phyloP scores from a whole-genome alignment of 2,113 vertebrate genomes.

The Isichthys henryi region DNA sequence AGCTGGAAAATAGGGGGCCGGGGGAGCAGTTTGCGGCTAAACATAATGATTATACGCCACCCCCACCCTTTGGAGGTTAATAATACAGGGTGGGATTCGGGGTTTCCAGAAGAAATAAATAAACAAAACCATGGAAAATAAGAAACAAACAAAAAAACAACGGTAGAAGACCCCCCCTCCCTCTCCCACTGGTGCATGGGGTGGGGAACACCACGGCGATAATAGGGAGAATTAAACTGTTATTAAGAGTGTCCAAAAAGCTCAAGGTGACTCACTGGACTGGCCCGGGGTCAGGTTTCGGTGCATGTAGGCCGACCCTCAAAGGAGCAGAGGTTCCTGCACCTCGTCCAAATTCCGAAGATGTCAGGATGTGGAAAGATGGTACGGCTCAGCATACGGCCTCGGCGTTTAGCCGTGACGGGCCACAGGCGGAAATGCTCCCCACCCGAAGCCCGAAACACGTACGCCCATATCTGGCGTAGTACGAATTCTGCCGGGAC shows the following conservation, averaged over 20 bases:
- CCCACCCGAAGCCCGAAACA: neutral
- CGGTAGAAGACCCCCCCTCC: neutral
- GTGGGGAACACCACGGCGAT: constrained; percentile 28
- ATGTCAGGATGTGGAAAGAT: constrained; percentile 22
- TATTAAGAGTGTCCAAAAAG: constrained; percentile 30
- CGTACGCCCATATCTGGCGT: neutral
- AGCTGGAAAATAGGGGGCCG: constrained; percentile 78
- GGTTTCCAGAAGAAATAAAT: constrained; percentile 52
- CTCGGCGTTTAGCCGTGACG: constrained; percentile 17
- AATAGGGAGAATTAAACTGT: constrained; percentile 47
- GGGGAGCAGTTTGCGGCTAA: constrained; percentile 79
- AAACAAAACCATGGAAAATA: constrained; percentile 43
- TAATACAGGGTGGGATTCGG: constrained; percentile 22
- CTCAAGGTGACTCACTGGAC: constrained; percentile 46
- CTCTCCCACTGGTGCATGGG: too few species aligned
- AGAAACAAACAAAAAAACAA: constrained; percentile 13
- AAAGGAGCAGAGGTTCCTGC: constrained; percentile 51
- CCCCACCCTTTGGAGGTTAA: constrained; percentile 23
- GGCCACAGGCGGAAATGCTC: neutral
- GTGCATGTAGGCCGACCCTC: constrained; percentile 29
- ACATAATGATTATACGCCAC: constrained; percentile 77
- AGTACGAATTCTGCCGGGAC: neutral
- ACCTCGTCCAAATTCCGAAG: constrained; percentile 30
- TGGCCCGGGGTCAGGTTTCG: constrained; percentile 47
- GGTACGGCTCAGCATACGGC: constrained; percentile 27